A percentile compares a stretch with the other conserved stretches of the same genome.
Evolutionary conservation across 2,888 invertebrate genomes (phyloP).

Genomic region (Villa cingulata): DNA sequence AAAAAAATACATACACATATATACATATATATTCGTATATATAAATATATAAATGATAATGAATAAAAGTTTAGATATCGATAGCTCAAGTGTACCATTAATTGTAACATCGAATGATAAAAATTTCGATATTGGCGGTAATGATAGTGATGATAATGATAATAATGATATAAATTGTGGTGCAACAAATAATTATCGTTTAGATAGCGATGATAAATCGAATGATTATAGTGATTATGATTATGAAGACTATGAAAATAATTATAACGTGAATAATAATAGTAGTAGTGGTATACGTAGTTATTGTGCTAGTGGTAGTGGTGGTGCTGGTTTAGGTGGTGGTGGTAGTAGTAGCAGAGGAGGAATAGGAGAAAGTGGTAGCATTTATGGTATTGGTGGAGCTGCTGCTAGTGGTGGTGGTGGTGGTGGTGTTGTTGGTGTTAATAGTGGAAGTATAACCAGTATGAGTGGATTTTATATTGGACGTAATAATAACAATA

Average conservation of each 20-base stretch:
- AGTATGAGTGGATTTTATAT: too few relatives aligned
- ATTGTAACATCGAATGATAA: slow-evolving; percentile 19
- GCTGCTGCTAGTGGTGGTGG: too few relatives aligned
- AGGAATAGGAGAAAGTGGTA: neutral
- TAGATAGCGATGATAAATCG: too few relatives aligned
- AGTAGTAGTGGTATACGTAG: too few relatives aligned
- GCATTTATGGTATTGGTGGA: too few relatives aligned
- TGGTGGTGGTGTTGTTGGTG: too few relatives aligned
- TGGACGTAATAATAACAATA: too few relatives aligned
- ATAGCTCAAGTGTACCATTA: slow-evolving; percentile 21
- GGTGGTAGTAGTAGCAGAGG: neutral
- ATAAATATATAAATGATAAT: slow-evolving; percentile 12
- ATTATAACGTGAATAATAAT: neutral
- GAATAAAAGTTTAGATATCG: slow-evolving; percentile 18
- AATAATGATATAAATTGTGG: neutral
- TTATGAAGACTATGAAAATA: slow-evolving; percentile 2
- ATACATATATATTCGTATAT: too few relatives aligned
- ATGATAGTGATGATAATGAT: slow-evolving; percentile 16
- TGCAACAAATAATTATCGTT: neutral
- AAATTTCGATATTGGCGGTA: slow-evolving; percentile 15
- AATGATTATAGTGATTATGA: slow-evolving; percentile 3
- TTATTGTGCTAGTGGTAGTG: slow-evolving; percentile 1
- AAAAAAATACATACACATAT: neutral
- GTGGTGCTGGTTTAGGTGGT: neutral
- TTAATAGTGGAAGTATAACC: too few relatives aligned